Base-by-base conservation (phyloP, 35 echinoderm and acorn worm genomes). In the Ptychodera flava region DNA sequence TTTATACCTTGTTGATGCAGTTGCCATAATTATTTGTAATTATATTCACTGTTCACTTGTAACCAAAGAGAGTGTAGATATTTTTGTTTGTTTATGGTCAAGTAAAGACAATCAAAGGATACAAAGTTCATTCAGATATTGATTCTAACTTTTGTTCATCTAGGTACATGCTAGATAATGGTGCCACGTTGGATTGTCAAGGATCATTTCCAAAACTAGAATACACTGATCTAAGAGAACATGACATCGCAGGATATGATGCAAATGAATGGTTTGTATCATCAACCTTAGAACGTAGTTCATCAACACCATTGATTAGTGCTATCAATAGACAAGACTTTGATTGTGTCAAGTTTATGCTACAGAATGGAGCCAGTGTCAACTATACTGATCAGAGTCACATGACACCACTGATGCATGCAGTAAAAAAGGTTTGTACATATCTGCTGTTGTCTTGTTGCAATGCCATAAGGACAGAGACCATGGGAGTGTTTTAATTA, bases 391-490 rank as follows among this genome's bases (percentile, higher is more conserved):
- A 78, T 15, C 83, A 92, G 76, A 33, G 81, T 2, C 16, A 37
- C 1, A 32, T 92, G 2, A 90, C 88, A 6, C 96, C 96, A 2
- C 35, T 99, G 35, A 99, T 99, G 93, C 89, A 84, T 88, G 96
- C 96, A 78, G 96, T 99, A 1, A 81, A 76, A 86, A 77, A 84
- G n/a, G 89, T 91, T 32, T n/a, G n/a, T n/a, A n/a, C n/a, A n/a
- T n/a, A n/a, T n/a, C n/a, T n/a, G n/a, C n/a, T n/a, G n/a, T n/a
- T n/a, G n/a, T n/a, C n/a, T n/a, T n/a, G n/a, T n/a, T n/a, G n/a
- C n/a, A n/a, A n/a, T n/a, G n/a, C n/a, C n/a, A n/a, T n/a, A n/a
- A n/a, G n/a, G n/a, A n/a, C n/a, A n/a, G n/a, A n/a, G n/a, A n/a
- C n/a, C n/a, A n/a, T n/a, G n/a, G n/a, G n/a, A n/a, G n/a, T n/a